phyloP scores from a whole-genome alignment of 2,888 invertebrate genomes.

The Heteromyza rotundicornis region DNA sequence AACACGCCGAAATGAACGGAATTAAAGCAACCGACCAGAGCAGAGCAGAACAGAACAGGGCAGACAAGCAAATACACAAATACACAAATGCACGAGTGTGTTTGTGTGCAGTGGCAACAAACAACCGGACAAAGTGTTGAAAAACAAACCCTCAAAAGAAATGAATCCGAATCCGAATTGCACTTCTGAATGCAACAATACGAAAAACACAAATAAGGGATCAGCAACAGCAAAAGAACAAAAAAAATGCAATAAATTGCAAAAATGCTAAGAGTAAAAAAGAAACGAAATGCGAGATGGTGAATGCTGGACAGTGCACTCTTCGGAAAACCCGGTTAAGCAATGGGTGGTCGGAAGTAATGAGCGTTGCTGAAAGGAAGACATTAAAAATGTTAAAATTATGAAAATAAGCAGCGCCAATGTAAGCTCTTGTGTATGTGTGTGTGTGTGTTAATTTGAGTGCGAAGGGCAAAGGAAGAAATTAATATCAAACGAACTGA shows the following conservation, averaged over 20 bases:
- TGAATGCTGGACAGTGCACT: background rate
- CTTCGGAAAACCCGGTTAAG: background rate
- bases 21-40: constrained; percentile 6
- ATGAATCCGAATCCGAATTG: background rate
- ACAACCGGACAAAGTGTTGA: background rate
- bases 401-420: background rate
- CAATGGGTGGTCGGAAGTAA: constrained; percentile 4
- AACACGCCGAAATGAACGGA: background rate
- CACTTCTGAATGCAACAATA: background rate
- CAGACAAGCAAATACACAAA: no score
- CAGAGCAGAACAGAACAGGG: background rate
- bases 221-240: no score
- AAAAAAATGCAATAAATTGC: constrained; percentile 4
- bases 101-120: no score
- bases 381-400: constrained; percentile 1
- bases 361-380: background rate
- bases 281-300: background rate
- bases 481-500: no score
- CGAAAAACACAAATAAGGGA: no score
- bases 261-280: background rate
- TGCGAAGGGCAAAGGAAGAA: no score
- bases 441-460: no score
- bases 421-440: no score
- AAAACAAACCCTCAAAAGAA: constrained; percentile 2
- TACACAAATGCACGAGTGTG: no score